Evolutionary conservation across 2,797 vertebrate genomes (phyloP).

Genomic region (Graptemys geographica): DNA sequence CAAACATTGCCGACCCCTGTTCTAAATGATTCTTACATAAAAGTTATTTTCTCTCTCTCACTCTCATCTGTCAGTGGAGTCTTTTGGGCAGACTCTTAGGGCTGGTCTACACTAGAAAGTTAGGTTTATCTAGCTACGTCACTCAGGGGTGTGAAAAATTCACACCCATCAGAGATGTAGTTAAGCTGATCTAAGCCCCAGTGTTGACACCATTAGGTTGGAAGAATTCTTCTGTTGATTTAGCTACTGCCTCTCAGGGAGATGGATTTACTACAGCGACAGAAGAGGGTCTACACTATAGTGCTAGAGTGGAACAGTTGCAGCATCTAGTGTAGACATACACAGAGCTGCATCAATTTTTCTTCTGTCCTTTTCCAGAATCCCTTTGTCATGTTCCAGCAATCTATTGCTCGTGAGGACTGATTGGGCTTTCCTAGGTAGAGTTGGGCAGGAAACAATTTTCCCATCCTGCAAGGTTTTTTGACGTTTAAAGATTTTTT

Average conservation of each 20-base stretch:
- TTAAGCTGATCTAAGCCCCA: not conserved
- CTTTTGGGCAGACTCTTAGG: not conserved
- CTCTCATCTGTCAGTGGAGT: slow-evolving; percentile 35
- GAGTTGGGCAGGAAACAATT: not conserved
- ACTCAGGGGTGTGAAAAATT: not conserved
- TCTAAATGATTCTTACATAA: not conserved
- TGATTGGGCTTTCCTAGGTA: not conserved
- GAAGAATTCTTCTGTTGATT: not conserved
- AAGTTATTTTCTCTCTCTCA: slow-evolving; percentile 26
- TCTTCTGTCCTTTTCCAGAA: not conserved
- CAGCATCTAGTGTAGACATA: not conserved
- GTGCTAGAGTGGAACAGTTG: not conserved
- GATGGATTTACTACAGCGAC: not conserved
- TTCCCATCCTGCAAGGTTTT: not conserved
- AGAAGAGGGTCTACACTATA: no score
- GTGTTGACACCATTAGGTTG: not conserved
- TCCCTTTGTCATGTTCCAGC: not conserved
- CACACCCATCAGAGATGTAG: not conserved
- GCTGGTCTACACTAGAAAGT: not conserved
- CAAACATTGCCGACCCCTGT: no score
- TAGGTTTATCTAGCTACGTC: not conserved
- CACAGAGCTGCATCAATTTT: not conserved
- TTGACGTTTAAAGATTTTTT: not conserved
- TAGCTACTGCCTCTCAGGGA: not conserved
- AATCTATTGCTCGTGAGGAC: slow-evolving; percentile 12